These are phyloP conservation scores for Apteryx owenii DNA, from an alignment of 2,113 vertebrate genomes.

Conservation along the genomic window DNA sequence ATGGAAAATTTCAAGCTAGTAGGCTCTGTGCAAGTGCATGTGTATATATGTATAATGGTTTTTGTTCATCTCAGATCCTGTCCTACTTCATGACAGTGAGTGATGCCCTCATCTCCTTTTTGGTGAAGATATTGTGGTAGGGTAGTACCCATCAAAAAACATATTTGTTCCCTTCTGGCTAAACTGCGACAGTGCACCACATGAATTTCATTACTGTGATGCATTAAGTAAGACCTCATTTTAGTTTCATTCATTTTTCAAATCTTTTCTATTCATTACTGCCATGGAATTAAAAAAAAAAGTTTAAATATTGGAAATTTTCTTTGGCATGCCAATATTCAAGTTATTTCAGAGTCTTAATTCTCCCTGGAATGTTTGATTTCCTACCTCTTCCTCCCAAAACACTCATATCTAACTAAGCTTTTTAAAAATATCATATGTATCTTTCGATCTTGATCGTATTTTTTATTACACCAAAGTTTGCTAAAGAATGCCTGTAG, in stretches of 20 bases:
- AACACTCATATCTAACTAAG: neutral
- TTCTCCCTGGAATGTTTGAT: neutral
- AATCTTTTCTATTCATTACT: neutral
- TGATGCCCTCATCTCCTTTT: neutral
- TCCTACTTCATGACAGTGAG: neutral
- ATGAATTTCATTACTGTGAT: neutral
- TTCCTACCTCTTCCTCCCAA: neutral
- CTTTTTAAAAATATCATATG: neutral
- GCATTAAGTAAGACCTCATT: neutral
- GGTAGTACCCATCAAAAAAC: neutral
- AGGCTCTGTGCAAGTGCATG: neutral
- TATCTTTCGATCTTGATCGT: neutral
- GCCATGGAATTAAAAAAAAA: neutral
- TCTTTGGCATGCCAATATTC: neutral
- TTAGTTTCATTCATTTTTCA: neutral
- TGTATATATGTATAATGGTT: fast-evolving
- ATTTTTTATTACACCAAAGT: neutral
- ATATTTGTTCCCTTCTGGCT: neutral
- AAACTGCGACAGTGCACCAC: neutral
- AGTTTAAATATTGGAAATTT: neutral
- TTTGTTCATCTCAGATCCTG: neutral
- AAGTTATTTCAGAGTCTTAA: neutral
- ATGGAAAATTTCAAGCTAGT: neutral
- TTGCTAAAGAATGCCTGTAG: fast-evolving
- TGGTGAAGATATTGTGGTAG: neutral